Conservation (phyloP, 2,797 vertebrate genomes). For the Semaprochilodus insignis region DNA sequence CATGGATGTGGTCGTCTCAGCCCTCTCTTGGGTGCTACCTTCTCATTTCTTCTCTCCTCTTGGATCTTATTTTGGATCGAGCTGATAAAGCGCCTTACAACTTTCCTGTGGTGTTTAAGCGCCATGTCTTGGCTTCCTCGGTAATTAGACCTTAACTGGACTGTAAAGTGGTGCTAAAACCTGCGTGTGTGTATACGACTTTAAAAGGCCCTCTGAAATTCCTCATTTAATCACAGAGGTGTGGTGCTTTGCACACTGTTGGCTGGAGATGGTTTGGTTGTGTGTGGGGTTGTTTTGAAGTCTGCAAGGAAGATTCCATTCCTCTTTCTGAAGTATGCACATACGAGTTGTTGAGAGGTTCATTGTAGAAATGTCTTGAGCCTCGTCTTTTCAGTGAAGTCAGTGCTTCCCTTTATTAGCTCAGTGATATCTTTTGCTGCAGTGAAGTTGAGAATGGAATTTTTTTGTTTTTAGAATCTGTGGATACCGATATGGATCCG, state of each 20-base stretch:
- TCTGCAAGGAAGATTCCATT: background rate
- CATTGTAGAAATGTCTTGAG: background rate
- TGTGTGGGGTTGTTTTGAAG: conserved; percentile 5
- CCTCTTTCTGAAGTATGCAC: background rate
- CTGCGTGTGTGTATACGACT: background rate
- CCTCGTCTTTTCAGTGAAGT: no score
- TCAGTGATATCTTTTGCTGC: background rate
- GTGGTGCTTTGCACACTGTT: background rate
- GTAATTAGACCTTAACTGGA: background rate
- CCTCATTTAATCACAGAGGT: background rate
- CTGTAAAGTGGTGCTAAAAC: background rate
- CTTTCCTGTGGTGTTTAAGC: background rate
- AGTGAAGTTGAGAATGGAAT: no score
- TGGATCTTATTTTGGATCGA: background rate
- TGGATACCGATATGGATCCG: no score
- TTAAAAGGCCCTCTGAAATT: background rate
- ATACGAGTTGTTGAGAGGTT: background rate
- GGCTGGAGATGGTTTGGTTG: background rate
- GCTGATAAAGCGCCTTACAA: background rate
- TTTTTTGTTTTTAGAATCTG: no score
- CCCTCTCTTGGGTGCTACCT: background rate
- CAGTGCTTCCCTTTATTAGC: background rate
- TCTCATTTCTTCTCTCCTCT: background rate
- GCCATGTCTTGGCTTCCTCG: background rate
- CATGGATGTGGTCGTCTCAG: background rate